Percentiles rank a stretch among this genome's conserved stretches.
Conservation (phyloP, 2,888 invertebrate species). For the Synergus japonicus region DNA sequence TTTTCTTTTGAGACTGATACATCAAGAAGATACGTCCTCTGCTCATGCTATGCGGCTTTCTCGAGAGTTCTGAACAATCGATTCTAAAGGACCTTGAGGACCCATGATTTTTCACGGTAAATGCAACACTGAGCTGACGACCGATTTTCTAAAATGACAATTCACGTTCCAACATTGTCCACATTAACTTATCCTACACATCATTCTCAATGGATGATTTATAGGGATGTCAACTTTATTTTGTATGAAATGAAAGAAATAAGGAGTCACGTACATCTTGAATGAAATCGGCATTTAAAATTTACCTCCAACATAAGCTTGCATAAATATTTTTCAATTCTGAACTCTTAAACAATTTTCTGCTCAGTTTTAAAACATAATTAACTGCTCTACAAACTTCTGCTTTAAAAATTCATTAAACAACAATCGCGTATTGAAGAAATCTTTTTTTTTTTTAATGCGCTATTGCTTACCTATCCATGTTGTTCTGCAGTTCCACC, state of each 20-base stretch:
- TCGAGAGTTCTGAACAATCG: slow-evolving; percentile 53
- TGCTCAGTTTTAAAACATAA: too few relatives aligned
- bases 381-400: too few relatives aligned
- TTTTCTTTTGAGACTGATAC: neutral
- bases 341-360: too few relatives aligned
- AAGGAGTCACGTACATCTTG: neutral
- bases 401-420: neutral
- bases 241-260: slow-evolving; percentile 42
- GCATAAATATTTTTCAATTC: neutral
- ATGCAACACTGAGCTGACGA: slow-evolving; percentile 55
- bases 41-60: slow-evolving; percentile 18
- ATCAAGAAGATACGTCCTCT: neutral
- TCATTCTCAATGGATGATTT: slow-evolving; percentile 65
- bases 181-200: slow-evolving; percentile 66
- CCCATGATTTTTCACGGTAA: slow-evolving; percentile 63
- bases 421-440: too few relatives aligned
- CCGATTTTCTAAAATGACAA: slow-evolving; percentile 61
- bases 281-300: neutral
- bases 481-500: slow-evolving; percentile 80
- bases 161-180: slow-evolving; percentile 64
- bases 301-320: neutral
- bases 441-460: too few relatives aligned
- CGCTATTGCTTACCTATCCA: slow-evolving; percentile 76
- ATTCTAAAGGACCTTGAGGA: slow-evolving; percentile 50
- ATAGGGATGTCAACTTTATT: slow-evolving; percentile 59